phyloP scores from a whole-genome alignment of 2,888 invertebrate genomes.

The Daptonema setosum region DNA sequence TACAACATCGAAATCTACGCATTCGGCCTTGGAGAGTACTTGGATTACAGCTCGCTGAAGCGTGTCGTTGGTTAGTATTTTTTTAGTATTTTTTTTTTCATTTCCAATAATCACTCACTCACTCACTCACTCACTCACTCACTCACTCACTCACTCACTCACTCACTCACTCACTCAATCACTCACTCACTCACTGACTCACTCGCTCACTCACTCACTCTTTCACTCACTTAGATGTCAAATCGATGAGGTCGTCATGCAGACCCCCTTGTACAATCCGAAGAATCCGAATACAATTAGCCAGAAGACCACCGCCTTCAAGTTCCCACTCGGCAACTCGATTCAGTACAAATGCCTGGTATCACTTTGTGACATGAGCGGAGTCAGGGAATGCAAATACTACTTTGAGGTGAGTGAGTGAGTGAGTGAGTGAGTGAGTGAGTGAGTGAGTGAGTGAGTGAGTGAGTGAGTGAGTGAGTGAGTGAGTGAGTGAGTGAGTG shows the following conservation, averaged over 20 bases:
- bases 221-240: no score
- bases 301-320: constrained; percentile 22
- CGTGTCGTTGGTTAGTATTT: neutral
- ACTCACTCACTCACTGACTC: no score
- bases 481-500: no score
- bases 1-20: neutral
- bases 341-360: constrained; percentile 20
- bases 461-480: no score
- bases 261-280: neutral
- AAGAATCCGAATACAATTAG: neutral
- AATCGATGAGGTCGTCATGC: neutral
- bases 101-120: no score
- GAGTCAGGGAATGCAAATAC: constrained; percentile 11
- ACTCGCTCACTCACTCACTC: no score
- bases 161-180: no score
- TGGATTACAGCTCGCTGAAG: neutral
- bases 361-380: constrained; percentile 21
- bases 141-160: no score
- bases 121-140: no score
- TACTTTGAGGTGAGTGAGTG: constrained; percentile 8
- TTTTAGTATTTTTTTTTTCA: no score
- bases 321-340: constrained; percentile 21
- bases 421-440: no score
- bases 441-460: no score
- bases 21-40: neutral